phyloP scores from a whole-genome alignment of 2,113 vertebrate genomes.

The Lepus timidus region DNA sequence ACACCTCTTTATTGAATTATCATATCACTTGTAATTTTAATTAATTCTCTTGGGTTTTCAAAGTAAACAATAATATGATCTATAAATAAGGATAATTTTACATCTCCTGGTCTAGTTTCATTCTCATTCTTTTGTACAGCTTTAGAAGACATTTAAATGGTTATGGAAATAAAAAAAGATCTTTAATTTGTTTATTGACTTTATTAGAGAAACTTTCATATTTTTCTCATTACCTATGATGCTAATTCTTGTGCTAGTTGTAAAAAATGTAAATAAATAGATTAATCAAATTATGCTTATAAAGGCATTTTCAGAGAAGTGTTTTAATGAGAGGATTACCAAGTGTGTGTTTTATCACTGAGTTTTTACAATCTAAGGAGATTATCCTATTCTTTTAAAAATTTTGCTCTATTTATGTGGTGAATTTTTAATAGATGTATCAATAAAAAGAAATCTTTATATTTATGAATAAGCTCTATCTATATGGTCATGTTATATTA shows the following conservation, averaged over 20 bases:
- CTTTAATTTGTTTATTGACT: not conserved
- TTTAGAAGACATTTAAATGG: conserved; percentile 11
- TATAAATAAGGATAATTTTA: conserved; percentile 11
- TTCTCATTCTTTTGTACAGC: not conserved
- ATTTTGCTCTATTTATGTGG: not conserved
- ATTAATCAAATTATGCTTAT: not conserved
- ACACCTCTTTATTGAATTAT: conserved; percentile 11
- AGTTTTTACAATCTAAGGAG: not conserved
- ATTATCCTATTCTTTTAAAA: not conserved
- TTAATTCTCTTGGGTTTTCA: conserved; percentile 29
- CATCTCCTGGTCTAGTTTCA: not conserved
- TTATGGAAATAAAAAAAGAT: not conserved
- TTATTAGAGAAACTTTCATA: not conserved
- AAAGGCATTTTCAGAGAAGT: not conserved
- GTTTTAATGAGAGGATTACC: not conserved
- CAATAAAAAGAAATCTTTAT: not conserved
- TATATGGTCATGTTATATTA: not conserved
- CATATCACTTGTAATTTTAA: conserved; percentile 31
- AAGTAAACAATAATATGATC: not conserved
- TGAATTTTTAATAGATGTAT: not conserved
- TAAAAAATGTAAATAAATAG: not conserved
- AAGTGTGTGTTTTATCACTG: not conserved
- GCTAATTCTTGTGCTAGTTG: not conserved
- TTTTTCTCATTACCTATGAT: not conserved
- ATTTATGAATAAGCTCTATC: not conserved